Conservation (phyloP, 2,113 vertebrate species). For the Boleophthalmus pectinirostris region DNA sequence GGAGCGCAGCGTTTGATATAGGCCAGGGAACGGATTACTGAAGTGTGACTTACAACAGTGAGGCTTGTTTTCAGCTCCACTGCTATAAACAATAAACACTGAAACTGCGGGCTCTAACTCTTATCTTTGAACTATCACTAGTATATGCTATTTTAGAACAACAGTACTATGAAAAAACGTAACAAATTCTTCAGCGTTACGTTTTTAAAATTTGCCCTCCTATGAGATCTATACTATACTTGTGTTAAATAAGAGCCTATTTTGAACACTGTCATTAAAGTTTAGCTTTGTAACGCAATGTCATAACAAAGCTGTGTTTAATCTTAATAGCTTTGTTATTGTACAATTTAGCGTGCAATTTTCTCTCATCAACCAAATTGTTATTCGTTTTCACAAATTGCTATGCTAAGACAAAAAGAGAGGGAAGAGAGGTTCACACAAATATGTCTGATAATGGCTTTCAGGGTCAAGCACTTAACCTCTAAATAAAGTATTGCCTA, state of each 20-base stretch:
- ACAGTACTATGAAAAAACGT: not conserved
- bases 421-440: not conserved
- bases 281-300: not conserved
- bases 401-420: not conserved
- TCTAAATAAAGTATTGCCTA: not conserved
- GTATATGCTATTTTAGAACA: not conserved
- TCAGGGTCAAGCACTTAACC: not conserved
- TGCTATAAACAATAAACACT: conserved; percentile 34
- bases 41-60: conserved; percentile 49
- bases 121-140: conserved; percentile 22
- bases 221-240: not conserved
- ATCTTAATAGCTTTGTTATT: conserved; percentile 4
- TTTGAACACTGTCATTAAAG: not conserved
- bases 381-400: not conserved
- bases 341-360: not conserved
- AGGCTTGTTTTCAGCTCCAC: conserved; percentile 42
- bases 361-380: not conserved
- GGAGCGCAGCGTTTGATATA: conserved; percentile 61
- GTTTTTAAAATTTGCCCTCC: not conserved
- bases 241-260: not conserved
- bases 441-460: not conserved
- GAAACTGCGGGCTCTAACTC: conserved; percentile 11
- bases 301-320: not conserved
- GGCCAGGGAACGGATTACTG: conserved; percentile 62
- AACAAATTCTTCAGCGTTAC: not conserved